Evolutionary conservation across 2,113 vertebrate species (phyloP), one percentile per base, ranked within the genome.

Genomic region (Thermophis baileyi): DNA sequence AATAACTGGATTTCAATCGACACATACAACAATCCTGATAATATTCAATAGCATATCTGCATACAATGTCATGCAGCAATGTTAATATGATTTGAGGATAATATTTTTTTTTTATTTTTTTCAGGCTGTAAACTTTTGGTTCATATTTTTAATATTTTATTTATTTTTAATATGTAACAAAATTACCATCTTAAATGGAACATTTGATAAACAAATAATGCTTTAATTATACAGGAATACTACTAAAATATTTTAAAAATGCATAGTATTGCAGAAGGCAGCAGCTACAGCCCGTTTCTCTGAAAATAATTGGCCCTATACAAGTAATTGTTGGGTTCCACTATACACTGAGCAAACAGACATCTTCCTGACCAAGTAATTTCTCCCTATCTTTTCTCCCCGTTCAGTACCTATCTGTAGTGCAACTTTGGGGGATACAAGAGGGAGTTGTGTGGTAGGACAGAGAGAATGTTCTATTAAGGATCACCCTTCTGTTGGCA

Each of bases 241-340:
- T 93, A 94, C 27, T 25, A 91, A 69, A n/a, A 57, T 35, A 91
- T 93, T n/a, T 63, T 49, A 25, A 92, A 92, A 92, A 91, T 97
- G 97, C 96, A 97, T 96, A 97, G 96, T 95, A 87, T 90, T 95
- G 94, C 94, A 46, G 47, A 96, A 94, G 96, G 46, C 94, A 95
- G 95, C 95, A 95, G 93, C 93, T 96, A 95, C 85, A 95, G 88
- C 27, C 0, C 57, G 94, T 86, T 93, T 91, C 53, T 91, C 87
- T 91, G 85, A 95, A 89, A 81, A 93, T 88, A 95, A 93, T 87
- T 20, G 1, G 50, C 16, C 93, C 47, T 91, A 92, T 90, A 93
- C 0, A 0, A 63, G 47, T 89, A 92, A 86, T 27, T 46, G 86
- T 5, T 81, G 30, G 44, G 7, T 63, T 47, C 44, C 4, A 47